Conservation (phyloP, 2,888 invertebrate genomes). For the Aethes cnicana region DNA sequence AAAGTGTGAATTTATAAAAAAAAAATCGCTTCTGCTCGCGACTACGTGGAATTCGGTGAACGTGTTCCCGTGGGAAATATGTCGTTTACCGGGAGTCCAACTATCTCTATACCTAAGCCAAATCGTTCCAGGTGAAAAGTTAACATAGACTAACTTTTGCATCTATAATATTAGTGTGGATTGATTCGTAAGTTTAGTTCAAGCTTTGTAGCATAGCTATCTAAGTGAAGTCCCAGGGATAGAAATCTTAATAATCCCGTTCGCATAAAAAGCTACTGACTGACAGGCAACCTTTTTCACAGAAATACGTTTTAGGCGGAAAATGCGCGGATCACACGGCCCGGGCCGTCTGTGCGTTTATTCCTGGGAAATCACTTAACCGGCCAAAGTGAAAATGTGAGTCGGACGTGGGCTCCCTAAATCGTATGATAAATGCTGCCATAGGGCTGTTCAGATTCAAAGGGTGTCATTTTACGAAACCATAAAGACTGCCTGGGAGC, state of each 20-base stretch:
- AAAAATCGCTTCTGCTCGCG: too few species aligned
- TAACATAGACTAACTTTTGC: too few species aligned
- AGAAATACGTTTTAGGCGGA: not conserved
- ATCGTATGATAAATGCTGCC: slow-evolving; percentile 26
- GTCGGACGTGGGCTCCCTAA: slow-evolving; percentile 9
- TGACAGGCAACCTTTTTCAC: not conserved
- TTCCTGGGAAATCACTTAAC: slow-evolving; percentile 4
- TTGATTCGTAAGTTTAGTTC: too few species aligned
- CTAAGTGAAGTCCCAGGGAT: too few species aligned
- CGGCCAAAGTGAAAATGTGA: not conserved
- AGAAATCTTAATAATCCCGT: not conserved
- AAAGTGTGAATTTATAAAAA: too few species aligned
- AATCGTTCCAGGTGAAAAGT: too few species aligned
- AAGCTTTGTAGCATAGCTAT: too few species aligned
- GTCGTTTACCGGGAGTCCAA: too few species aligned
- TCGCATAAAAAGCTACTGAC: not conserved
- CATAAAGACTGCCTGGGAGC: slow-evolving; percentile 26
- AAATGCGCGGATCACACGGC: not conserved
- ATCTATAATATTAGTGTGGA: too few species aligned
- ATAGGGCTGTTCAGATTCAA: slow-evolving; percentile 17
- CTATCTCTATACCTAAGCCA: too few species aligned
- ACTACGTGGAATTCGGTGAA: too few species aligned
- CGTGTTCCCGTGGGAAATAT: too few species aligned
- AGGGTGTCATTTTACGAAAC: slow-evolving; percentile 24
- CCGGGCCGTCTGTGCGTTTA: not conserved